Evolutionary conservation across 2,888 invertebrate genomes (phyloP).

Genomic region (Salpingus planirostris): DNA sequence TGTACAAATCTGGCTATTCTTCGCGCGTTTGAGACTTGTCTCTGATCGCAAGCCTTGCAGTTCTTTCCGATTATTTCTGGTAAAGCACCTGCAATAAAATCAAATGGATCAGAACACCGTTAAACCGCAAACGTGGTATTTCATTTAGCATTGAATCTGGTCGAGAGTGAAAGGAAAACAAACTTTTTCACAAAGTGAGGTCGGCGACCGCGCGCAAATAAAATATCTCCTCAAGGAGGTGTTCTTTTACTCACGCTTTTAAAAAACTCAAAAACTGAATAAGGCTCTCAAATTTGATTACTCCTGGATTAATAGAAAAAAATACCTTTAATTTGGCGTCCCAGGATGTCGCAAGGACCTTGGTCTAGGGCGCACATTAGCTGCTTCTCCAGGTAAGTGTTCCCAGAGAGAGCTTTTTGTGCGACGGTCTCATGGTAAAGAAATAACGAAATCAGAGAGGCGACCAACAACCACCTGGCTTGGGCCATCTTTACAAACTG

Average conservation of each 20-base stretch:
- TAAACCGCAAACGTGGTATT: too few species aligned
- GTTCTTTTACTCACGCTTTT: neutral
- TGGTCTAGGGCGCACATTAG: slow-evolving; percentile 51
- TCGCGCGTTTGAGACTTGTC: slow-evolving; percentile 44
- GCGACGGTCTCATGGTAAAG: neutral
- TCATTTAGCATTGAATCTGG: too few species aligned
- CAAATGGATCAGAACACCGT: too few species aligned
- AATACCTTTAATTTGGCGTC: slow-evolving; percentile 53
- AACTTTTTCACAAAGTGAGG: neutral
- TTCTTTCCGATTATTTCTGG: slow-evolving; percentile 49
- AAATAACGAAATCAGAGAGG: slow-evolving; percentile 1
- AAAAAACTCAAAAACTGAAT: too few species aligned
- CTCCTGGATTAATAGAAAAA: too few species aligned
- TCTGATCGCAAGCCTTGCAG: slow-evolving; percentile 45
- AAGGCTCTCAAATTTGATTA: neutral
- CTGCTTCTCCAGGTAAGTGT: slow-evolving; percentile 38
- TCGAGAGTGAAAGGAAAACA: slow-evolving; percentile 5
- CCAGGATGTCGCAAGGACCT: slow-evolving; percentile 51
- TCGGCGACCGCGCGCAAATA: slow-evolving; percentile 1
- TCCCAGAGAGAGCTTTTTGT: slow-evolving; percentile 20
- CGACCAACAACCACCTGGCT: slow-evolving; percentile 5
- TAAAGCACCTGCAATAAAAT: slow-evolving; percentile 42
- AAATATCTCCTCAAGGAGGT: neutral
- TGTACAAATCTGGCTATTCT: slow-evolving; percentile 47
- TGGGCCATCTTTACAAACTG: slow-evolving; percentile 3